phyloP scores from a whole-genome alignment of 2,113 vertebrate species.

The Laterallus jamaicensis region DNA sequence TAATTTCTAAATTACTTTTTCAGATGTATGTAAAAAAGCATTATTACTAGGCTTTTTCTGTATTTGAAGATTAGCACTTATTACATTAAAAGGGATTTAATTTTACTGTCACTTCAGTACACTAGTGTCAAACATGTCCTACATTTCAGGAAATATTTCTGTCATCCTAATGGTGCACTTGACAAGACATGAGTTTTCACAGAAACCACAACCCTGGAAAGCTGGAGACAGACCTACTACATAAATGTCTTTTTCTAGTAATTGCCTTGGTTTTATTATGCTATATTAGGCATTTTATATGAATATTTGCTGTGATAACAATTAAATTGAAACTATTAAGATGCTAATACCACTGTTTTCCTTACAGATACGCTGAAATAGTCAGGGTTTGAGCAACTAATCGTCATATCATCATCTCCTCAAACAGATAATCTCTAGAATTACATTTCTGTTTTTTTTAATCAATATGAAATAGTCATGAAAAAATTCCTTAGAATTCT shows the following conservation, averaged over 20 bases:
- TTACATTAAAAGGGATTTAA: conserved; percentile 7
- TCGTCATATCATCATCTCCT: not conserved
- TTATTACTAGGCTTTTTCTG: not conserved
- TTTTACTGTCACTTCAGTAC: conserved; percentile 26
- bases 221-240: not conserved
- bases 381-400: not conserved
- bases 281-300: not conserved
- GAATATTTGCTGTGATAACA: not conserved
- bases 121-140: conserved; percentile 15
- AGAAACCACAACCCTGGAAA: not conserved
- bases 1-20: conserved; percentile 14
- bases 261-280: not conserved
- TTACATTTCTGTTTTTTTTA: not conserved
- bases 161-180: not conserved
- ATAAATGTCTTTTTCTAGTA: not conserved
- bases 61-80: not conserved
- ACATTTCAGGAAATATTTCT: conserved; percentile 32
- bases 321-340: not conserved
- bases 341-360: not conserved
- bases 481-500: not conserved
- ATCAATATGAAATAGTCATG: not conserved
- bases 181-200: not conserved
- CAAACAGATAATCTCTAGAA: not conserved
- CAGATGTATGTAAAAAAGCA: not conserved
- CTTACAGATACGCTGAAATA: not conserved